Conservation (phyloP, 2,113 vertebrate genomes). For the Odontesthes bonariensis region DNA sequence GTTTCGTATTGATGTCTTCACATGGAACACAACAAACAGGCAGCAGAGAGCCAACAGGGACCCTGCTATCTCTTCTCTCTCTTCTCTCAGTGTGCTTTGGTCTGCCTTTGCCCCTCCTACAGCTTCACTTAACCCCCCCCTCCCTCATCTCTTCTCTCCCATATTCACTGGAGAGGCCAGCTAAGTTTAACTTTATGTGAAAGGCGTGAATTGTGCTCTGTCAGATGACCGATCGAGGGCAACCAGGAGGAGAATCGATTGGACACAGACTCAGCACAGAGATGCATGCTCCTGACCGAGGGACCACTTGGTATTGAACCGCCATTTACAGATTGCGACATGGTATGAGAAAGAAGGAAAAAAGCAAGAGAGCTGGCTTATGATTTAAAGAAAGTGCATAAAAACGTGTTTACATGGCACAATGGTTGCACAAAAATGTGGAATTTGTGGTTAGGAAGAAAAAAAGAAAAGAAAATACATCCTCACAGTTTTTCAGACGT, state of each 20-base stretch:
- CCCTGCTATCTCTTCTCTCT: background rate
- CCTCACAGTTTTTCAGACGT: too few relatives aligned
- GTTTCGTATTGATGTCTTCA: background rate
- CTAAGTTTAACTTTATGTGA: conserved; percentile 53
- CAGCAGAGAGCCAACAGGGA: conserved; percentile 2
- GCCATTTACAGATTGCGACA: conserved; percentile 3
- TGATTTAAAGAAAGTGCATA: background rate
- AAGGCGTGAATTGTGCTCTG: conserved; percentile 45
- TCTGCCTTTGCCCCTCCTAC: background rate
- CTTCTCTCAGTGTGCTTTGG: background rate
- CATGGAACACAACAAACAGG: conserved; percentile 5
- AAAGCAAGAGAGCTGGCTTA: conserved; percentile 16
- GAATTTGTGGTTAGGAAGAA: background rate
- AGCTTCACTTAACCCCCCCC: background rate
- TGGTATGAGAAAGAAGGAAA: conserved; percentile 2
- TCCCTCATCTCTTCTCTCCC: conserved; percentile 16
- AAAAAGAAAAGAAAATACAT: background rate
- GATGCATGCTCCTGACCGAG: conserved; percentile 33
- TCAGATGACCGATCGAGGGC: conserved; percentile 51
- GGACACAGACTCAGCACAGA: conserved; percentile 39
- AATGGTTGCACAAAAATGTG: background rate
- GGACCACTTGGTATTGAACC: conserved; percentile 57
- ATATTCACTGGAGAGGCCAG: conserved; percentile 24
- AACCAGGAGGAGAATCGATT: conserved; percentile 63
- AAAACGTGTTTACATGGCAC: background rate